Evolutionary conservation across 2,113 vertebrate species (phyloP).

Genomic region (Polyodon spathula): DNA sequence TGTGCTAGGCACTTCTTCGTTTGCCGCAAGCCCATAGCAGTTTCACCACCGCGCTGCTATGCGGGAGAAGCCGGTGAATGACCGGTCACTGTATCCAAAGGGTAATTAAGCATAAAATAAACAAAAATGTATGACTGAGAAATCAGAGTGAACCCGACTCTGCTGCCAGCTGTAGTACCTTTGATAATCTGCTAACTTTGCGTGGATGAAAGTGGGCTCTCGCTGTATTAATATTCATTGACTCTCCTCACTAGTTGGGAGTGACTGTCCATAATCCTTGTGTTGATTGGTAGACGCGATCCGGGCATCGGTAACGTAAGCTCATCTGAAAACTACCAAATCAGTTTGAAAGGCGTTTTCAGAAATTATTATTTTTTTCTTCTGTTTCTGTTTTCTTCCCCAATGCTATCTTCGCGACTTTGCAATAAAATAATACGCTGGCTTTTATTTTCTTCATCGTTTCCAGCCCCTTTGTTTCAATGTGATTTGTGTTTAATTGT

Average conservation of each 20-base stretch:
- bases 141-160: slow-evolving; percentile 11
- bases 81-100: slow-evolving; percentile 25
- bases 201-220: slow-evolving; percentile 31
- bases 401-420: neutral
- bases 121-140: neutral
- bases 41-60: slow-evolving; percentile 12
- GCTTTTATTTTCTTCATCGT: neutral
- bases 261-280: slow-evolving; percentile 36
- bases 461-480: too few relatives aligned
- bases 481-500: too few relatives aligned
- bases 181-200: slow-evolving; percentile 40
- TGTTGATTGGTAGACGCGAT: slow-evolving; percentile 43
- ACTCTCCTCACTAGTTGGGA: slow-evolving; percentile 34
- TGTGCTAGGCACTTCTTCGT: slow-evolving; percentile 28
- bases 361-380: slow-evolving; percentile 26
- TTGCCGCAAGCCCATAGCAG: slow-evolving; percentile 16
- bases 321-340: slow-evolving; percentile 39
- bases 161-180: slow-evolving; percentile 20
- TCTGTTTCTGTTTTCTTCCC: neutral
- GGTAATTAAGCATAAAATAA: slow-evolving; percentile 23
- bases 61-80: slow-evolving; percentile 27
- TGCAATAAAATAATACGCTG: neutral
- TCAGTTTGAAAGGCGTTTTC: slow-evolving; percentile 32
- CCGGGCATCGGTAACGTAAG: slow-evolving; percentile 48
- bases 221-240: slow-evolving; percentile 38